phyloP scores from a whole-genome alignment of 1,140 invertebrate species.

The Delia radicum region DNA sequence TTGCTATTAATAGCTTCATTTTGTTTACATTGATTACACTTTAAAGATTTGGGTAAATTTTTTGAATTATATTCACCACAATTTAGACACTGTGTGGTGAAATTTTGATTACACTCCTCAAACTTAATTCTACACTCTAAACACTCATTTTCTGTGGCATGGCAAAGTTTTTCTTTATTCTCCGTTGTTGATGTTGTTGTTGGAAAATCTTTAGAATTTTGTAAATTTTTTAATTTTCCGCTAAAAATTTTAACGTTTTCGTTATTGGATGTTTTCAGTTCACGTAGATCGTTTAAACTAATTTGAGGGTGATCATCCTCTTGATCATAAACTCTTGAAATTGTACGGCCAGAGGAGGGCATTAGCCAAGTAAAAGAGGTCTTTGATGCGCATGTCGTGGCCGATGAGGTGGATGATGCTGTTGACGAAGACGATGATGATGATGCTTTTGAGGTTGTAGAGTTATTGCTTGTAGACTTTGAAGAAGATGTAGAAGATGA shows the following conservation, averaged over 20 bases:
- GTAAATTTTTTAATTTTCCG: neutral
- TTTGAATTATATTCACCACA: neutral
- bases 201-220: slow-evolving; percentile 10
- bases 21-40: no score
- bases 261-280: slow-evolving; percentile 38
- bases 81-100: neutral
- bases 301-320: slow-evolving; percentile 29
- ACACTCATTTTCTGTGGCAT: neutral
- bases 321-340: neutral
- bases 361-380: slow-evolving; percentile 55
- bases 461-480: slow-evolving; percentile 24
- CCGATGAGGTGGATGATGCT: slow-evolving; percentile 32
- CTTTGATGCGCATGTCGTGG: slow-evolving; percentile 49
- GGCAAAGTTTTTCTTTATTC: neutral
- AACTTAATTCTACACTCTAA: neutral
- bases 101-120: no score
- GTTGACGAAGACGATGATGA: slow-evolving; percentile 42
- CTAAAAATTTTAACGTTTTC: slow-evolving; percentile 2
- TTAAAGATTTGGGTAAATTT: neutral
- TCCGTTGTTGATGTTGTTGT: slow-evolving; percentile 10
- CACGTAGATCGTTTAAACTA: slow-evolving; percentile 54
- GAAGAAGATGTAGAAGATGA: slow-evolving; percentile 32
- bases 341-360: slow-evolving; percentile 31
- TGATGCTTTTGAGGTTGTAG: slow-evolving; percentile 45
- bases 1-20: no score